phyloP scores from a whole-genome alignment of 2,888 invertebrate genomes.

The Mamestra brassicae region DNA sequence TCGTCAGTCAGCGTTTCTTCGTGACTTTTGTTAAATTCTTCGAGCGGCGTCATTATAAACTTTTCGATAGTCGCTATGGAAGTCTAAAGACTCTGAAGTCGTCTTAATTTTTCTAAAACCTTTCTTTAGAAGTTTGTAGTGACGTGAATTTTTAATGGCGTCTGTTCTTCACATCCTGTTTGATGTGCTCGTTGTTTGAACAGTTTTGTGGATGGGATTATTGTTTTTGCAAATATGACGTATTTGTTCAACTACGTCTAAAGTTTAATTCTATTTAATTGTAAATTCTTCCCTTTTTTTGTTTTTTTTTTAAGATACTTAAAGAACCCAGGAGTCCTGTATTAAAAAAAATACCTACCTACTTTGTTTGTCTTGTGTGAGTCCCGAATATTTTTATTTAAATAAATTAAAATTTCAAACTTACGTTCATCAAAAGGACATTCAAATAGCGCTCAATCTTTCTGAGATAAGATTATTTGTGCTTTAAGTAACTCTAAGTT shows the following conservation, averaged over 20 bases:
- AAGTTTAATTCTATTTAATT: no score
- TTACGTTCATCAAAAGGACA: no score
- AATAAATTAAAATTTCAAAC: no score
- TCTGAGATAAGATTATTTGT: no score
- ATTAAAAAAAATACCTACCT: no score
- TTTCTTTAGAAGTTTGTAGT: conserved; percentile 28
- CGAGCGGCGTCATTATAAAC: conserved; percentile 50
- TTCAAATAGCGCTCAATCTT: no score
- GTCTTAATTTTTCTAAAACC: conserved; percentile 32
- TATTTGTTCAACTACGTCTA: neutral
- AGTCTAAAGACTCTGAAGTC: conserved; percentile 2
- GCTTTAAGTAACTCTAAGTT: no score
- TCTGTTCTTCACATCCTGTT: conserved; percentile 7
- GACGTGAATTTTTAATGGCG: conserved; percentile 50
- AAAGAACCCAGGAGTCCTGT: no score
- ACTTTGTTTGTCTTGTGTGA: no score
- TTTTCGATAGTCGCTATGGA: conserved; percentile 44
- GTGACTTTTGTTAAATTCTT: conserved; percentile 29
- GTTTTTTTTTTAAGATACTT: no score
- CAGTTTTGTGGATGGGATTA: neutral
- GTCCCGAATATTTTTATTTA: no score
- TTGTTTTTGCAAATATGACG: neutral
- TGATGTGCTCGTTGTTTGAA: conserved; percentile 9
- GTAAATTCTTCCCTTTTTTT: no score
- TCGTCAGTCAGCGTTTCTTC: conserved; percentile 5